These are phyloP conservation scores for Novumbra hubbsi DNA, from an alignment of 2,797 vertebrate genomes.

Conservation along the genomic window DNA sequence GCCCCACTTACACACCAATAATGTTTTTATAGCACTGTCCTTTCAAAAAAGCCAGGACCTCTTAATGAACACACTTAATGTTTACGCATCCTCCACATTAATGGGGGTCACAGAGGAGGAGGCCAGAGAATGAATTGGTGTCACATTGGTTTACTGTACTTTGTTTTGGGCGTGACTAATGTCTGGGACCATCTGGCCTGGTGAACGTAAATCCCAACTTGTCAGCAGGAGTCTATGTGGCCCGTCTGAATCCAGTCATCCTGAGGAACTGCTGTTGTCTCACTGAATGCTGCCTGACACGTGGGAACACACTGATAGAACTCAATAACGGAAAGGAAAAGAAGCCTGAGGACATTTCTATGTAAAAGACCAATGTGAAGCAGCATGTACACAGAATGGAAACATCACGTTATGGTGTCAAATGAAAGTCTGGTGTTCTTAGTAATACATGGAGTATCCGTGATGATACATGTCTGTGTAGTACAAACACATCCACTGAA, in stretches of 20 bases:
- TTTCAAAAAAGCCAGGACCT: slow-evolving; percentile 5
- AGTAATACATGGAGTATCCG: too few species aligned
- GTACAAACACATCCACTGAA: too few species aligned
- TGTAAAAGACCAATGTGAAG: too few species aligned
- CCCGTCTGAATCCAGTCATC: neutral
- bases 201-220: neutral
- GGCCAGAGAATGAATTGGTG: neutral
- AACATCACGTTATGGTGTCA: too few species aligned
- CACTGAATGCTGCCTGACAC: neutral
- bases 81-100: slow-evolving; percentile 25
- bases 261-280: neutral
- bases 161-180: neutral
- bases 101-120: slow-evolving; percentile 5
- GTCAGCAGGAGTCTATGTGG: neutral
- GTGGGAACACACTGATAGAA: neutral
- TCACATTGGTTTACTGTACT: neutral
- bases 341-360: too few species aligned
- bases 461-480: too few species aligned
- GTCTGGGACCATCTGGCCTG: neutral
- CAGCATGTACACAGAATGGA: too few species aligned
- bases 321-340: neutral
- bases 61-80: slow-evolving; percentile 20
- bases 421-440: too few species aligned
- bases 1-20: slow-evolving; percentile 30
- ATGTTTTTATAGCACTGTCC: slow-evolving; percentile 21